Evolutionary conservation across 2,888 invertebrate genomes (phyloP).

Genomic region (Acheta domesticus): DNA sequence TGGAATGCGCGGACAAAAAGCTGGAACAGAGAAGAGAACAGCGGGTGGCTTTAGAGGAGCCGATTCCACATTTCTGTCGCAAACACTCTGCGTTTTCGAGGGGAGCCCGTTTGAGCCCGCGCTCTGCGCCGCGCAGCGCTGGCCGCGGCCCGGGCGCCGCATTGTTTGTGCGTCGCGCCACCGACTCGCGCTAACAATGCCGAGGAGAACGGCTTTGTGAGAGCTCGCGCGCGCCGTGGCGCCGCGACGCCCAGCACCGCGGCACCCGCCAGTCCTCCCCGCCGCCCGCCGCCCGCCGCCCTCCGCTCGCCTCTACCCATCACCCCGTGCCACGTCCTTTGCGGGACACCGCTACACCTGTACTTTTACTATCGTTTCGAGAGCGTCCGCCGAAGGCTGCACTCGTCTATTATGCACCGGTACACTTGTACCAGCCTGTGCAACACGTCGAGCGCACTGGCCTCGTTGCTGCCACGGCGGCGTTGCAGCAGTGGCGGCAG

Average conservation of each 20-base stretch:
- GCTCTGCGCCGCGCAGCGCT: neutral
- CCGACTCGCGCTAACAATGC: neutral
- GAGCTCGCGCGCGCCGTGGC: neutral
- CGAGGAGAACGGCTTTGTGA: neutral
- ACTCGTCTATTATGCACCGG: constrained; percentile 4
- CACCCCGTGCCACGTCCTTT: neutral
- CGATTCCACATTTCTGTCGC: constrained; percentile 7
- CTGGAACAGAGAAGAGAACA: neutral
- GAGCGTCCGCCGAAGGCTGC: neutral
- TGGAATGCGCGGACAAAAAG: too few species aligned
- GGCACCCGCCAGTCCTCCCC: too few species aligned
- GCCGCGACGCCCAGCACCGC: too few species aligned
- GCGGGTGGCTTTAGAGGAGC: neutral
- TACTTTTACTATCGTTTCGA: neutral
- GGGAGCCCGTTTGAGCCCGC: neutral
- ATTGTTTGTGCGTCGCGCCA: neutral
- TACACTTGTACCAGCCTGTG: neutral
- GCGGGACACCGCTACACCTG: neutral
- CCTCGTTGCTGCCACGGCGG: too few species aligned
- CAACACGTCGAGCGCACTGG: neutral
- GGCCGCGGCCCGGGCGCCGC: neutral
- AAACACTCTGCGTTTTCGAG: neutral
- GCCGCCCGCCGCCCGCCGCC: too few species aligned
- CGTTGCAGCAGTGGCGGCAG: too few species aligned
- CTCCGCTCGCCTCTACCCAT: neutral